Evolutionary conservation across 2,113 vertebrate species (phyloP).

Genomic region (Oreochromis aureus): DNA sequence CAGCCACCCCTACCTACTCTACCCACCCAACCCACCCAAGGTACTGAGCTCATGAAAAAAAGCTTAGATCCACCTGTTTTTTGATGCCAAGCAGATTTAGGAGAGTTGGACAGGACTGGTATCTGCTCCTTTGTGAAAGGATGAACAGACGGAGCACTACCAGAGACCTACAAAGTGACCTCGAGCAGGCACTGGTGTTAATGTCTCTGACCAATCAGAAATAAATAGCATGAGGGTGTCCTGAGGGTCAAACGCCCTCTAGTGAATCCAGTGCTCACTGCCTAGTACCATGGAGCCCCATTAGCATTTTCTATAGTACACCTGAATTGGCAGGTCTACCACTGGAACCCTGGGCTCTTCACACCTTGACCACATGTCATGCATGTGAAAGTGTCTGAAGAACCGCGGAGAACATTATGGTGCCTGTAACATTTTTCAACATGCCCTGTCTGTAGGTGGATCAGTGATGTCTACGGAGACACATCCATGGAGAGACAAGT

Average conservation of each 20-base stretch:
- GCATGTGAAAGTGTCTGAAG: not conserved
- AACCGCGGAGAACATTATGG: not conserved
- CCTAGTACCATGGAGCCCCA: not conserved
- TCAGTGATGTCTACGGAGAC: not conserved
- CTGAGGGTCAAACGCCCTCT: not conserved
- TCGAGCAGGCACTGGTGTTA: not conserved
- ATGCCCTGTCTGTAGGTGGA: not conserved
- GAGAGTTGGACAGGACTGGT: not conserved
- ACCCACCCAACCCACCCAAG: not conserved
- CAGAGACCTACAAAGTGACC: not conserved
- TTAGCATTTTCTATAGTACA: not conserved
- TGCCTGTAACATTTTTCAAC: not conserved
- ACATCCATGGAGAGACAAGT: not conserved
- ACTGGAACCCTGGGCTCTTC: not conserved
- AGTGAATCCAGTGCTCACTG: not conserved
- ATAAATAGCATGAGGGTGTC: not conserved
- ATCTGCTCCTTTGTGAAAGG: not conserved
- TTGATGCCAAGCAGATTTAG: not conserved
- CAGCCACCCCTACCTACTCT: not conserved
- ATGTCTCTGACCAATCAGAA: not conserved
- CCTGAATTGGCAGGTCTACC: not conserved
- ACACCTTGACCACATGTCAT: not conserved
- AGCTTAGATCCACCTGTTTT: not conserved
- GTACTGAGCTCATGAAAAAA: not conserved
- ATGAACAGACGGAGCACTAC: not conserved